Conservation (phyloP, 2,888 invertebrate genomes). For the Bombylius discolor region DNA sequence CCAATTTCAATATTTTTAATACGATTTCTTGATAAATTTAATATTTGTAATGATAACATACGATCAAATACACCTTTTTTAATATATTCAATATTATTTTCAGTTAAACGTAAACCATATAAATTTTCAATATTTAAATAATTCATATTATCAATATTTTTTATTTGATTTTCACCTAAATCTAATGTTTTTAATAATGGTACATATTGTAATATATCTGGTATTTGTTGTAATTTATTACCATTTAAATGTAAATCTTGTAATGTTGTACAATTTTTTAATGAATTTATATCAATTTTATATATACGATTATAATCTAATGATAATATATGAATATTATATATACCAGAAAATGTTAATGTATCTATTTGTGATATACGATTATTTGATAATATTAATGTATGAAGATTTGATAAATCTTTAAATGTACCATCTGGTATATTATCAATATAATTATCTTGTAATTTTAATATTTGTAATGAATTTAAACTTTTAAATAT, state of each 20-base stretch:
- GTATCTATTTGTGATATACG: conserved; percentile 70
- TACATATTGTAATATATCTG: conserved; percentile 70
- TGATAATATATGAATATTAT: conserved; percentile 68
- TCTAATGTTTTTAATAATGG: conserved; percentile 74
- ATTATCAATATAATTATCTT: conserved; percentile 69
- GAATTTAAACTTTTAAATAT: conserved; percentile 75
- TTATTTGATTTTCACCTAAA: conserved; percentile 81
- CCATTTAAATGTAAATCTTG: conserved; percentile 83
- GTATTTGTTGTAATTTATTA: conserved; percentile 67
- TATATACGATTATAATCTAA: conserved; percentile 75
- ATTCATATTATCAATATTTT: conserved; percentile 64
- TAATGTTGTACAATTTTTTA: conserved; percentile 76
- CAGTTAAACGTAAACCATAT: conserved; percentile 75
- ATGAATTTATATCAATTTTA: conserved; percentile 69
- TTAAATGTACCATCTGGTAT: conserved; percentile 78
- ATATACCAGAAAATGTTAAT: conserved; percentile 72
- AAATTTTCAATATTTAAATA: conserved; percentile 75
- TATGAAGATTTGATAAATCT: conserved; percentile 80
- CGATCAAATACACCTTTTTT: conserved; percentile 66
- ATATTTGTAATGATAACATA: conserved; percentile 65
- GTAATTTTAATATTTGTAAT: conserved; percentile 69
- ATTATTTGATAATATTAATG: conserved; percentile 74
- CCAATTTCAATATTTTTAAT: conserved; percentile 64
- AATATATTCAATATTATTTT: conserved; percentile 72
- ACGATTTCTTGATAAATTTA: conserved; percentile 78